Percentiles rank a stretch among this genome's conserved stretches.
Conservation (phyloP, 2,113 vertebrate genomes). For the Epinephelus cyanopodus region DNA sequence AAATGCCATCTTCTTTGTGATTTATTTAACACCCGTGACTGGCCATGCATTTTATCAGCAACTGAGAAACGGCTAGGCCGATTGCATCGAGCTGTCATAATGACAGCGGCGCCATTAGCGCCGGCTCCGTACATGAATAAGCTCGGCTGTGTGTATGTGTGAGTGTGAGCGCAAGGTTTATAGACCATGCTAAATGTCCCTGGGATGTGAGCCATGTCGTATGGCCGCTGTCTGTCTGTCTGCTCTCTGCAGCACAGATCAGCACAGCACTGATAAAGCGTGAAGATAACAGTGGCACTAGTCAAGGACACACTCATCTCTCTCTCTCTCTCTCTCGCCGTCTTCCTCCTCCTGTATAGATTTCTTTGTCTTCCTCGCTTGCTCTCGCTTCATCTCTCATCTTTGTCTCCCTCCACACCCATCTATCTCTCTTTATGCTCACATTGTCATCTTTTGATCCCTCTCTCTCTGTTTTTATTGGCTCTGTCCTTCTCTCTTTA, state of each 20-base stretch:
- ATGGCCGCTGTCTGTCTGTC: slow-evolving; percentile 45
- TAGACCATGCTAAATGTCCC: slow-evolving; percentile 69
- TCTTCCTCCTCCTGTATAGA: slow-evolving; percentile 51
- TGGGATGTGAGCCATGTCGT: slow-evolving; percentile 65
- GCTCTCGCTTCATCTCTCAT: slow-evolving; percentile 23
- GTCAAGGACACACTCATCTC: slow-evolving; percentile 69
- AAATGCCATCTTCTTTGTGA: slow-evolving; percentile 47
- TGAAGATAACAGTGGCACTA: slow-evolving; percentile 67
- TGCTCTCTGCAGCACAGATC: slow-evolving; percentile 60
- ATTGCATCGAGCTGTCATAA: slow-evolving; percentile 48
- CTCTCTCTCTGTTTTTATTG: slow-evolving; percentile 3
- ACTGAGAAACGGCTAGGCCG: slow-evolving; percentile 17
- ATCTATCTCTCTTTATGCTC: slow-evolving; percentile 20
- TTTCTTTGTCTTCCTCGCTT: slow-evolving; percentile 34
- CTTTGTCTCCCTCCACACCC: slow-evolving; percentile 23
- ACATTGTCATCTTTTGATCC: slow-evolving; percentile 32
- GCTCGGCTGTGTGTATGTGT: slow-evolving; percentile 40
- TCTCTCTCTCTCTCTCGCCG: slow-evolving; percentile 25
- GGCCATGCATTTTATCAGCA: slow-evolving; percentile 48
- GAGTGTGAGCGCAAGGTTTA: slow-evolving; percentile 57
- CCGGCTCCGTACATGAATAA: slow-evolving; percentile 33
- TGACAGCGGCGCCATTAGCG: slow-evolving; percentile 53
- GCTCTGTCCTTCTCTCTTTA: background rate
- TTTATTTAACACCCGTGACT: slow-evolving; percentile 48
- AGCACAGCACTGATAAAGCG: slow-evolving; percentile 61